Evolutionary conservation across 2,113 vertebrate species (phyloP), one percentile per base, ranked within the genome.

Genomic region (Pelecanoides urinatrix): DNA sequence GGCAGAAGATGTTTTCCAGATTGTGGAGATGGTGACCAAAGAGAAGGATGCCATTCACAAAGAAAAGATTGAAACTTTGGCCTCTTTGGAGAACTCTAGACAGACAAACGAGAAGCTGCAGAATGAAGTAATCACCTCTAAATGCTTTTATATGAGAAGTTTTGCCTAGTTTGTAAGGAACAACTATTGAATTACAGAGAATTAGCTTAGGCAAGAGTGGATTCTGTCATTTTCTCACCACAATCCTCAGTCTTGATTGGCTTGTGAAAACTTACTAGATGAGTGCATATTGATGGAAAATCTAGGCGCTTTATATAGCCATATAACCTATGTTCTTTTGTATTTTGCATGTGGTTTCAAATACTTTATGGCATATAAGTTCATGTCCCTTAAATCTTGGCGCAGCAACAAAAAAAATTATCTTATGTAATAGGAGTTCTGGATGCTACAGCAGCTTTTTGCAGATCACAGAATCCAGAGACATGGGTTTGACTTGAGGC

Each of bases 21-120:
- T 98, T 40, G 92, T 99, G 81, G 98, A 99, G 70, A 98, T 98
- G 96, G 97, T 99, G 95, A 98, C 97, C 88, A 98, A 97, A 91
- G 98, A 98, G 96, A 98, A 97, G 76, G 97, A 97, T 56, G 90
- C 91, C 34, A 96, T 98, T 50, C 91, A 97, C 68, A 97, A 98
- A 89, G 98, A 99, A 70, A 99, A 98, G 95, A 97, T 91, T 0
- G 97, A 98, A 63, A 97, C 98, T 5, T 95, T 98, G 75, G 96
- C 98, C 73, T 97, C 97, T 47, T 70, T 99, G 90, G 98, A 99
- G 81, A 97, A 98, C 65, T 98, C 98, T 4, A 98, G 91, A 78
- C 97, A 94, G 55, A 97, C 98, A 25, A 99, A 98, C 8, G 95
- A 98, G 84, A 98, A 99, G 89, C 94, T 99, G 29, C 98, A 99